Conservation (phyloP, 2,888 invertebrate genomes). For the Spicauda simplicius region DNA sequence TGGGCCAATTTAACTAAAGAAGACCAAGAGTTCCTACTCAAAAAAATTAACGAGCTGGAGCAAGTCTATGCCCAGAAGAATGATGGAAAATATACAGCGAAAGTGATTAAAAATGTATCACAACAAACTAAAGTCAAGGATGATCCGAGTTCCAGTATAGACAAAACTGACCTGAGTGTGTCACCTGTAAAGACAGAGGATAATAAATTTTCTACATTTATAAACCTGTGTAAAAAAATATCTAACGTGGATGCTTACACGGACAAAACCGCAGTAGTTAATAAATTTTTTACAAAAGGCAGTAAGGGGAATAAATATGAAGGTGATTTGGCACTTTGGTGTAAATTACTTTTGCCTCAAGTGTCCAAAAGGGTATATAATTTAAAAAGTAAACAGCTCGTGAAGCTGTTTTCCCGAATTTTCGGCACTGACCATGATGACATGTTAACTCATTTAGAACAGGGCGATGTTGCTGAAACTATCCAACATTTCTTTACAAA, state of each 20-base stretch:
- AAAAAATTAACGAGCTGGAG: conserved; percentile 87
- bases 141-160: conserved; percentile 25
- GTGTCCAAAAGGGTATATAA: conserved; percentile 95
- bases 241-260: conserved; percentile 91
- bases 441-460: conserved; percentile 94
- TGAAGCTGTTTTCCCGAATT: conserved; percentile 94
- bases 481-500: conserved; percentile 90
- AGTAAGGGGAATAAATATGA: conserved; percentile 87
- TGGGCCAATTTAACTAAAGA: conserved; percentile 88
- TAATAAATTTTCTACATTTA: conserved; percentile 90
- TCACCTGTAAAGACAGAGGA: conserved; percentile 77
- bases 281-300: conserved; percentile 87
- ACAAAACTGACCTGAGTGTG: conserved; percentile 42
- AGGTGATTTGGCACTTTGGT: conserved; percentile 92
- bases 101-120: conserved; percentile 67
- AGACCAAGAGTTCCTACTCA: conserved; percentile 87
- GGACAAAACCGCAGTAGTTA: conserved; percentile 91
- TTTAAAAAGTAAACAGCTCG: conserved; percentile 95
- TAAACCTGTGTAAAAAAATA: conserved; percentile 90
- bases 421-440: conserved; percentile 89
- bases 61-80: conserved; percentile 80
- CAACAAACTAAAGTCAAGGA: conserved; percentile 13
- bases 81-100: conserved; percentile 75
- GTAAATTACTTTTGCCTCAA: conserved; percentile 92
- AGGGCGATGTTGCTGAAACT: conserved; percentile 96